phyloP scores from a whole-genome alignment of 2,113 vertebrate genomes.

The Pontoporia blainvillei region DNA sequence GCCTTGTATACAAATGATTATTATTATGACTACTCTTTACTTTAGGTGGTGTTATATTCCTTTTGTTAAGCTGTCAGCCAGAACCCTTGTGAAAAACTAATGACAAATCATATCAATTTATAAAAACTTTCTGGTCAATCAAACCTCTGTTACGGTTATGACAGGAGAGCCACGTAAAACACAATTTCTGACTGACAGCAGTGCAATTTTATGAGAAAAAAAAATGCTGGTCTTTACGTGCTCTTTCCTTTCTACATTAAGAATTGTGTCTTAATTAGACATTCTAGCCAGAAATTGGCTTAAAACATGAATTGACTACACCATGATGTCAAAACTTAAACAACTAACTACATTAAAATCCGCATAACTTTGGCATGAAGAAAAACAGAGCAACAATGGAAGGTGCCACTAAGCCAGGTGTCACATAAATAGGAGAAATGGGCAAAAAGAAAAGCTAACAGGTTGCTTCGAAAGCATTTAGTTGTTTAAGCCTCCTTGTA shows the following conservation, averaged over 20 bases:
- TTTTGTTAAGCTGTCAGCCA: slow-evolving; percentile 49
- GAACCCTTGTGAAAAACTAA: slow-evolving; percentile 60
- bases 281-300: neutral
- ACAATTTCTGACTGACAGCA: slow-evolving; percentile 55
- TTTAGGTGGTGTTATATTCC: slow-evolving; percentile 34
- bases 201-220: slow-evolving; percentile 11
- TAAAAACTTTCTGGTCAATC: slow-evolving; percentile 70
- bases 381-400: neutral
- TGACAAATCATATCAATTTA: slow-evolving; percentile 50
- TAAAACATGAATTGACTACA: neutral
- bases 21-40: neutral
- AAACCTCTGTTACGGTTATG: slow-evolving; percentile 53
- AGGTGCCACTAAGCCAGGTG: neutral
- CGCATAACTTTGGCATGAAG: neutral
- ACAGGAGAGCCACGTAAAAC: neutral
- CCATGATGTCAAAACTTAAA: neutral
- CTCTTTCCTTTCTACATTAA: neutral
- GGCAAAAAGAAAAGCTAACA: neutral
- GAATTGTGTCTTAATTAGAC: neutral
- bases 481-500: neutral
- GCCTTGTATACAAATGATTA: slow-evolving; percentile 34
- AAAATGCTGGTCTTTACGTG: neutral
- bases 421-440: neutral
- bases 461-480: neutral
- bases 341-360: neutral